These are phyloP conservation scores for Pachydiplax longipennis DNA, from an alignment of 2,888 invertebrate genomes.

Conservation along the genomic window DNA sequence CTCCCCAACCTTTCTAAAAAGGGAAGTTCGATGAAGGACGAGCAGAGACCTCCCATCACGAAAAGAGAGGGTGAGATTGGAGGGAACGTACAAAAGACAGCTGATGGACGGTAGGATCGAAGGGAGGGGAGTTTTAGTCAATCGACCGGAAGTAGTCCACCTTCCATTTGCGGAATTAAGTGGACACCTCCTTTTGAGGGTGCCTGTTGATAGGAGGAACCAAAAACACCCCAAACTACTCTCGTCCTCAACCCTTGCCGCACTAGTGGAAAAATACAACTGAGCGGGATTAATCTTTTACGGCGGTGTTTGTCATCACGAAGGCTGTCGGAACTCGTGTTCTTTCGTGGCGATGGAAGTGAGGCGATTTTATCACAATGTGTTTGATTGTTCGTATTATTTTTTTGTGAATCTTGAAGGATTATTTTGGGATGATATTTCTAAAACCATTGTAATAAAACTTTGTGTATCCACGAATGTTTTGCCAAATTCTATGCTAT, in stretches of 20 bases:
- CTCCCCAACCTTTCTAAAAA: neutral
- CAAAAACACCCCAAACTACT: neutral
- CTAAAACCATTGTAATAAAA: too few relatives aligned
- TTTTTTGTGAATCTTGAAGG: too few relatives aligned
- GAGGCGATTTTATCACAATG: too few relatives aligned
- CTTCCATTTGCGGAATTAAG: slow-evolving; percentile 1
- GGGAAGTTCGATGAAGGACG: neutral
- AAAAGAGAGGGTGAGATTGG: neutral
- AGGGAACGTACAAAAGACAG: neutral
- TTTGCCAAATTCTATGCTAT: too few relatives aligned
- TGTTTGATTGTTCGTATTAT: too few relatives aligned
- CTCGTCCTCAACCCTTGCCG: neutral
- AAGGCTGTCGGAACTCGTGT: too few relatives aligned
- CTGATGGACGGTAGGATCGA: neutral
- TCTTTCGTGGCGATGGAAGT: too few relatives aligned
- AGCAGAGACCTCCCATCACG: neutral
- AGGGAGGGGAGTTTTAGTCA: neutral
- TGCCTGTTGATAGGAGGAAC: neutral
- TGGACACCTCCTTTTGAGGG: neutral
- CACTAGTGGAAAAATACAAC: neutral
- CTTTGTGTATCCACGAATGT: too few relatives aligned
- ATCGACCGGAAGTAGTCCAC: neutral
- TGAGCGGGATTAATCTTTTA: too few relatives aligned
- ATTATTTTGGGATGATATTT: too few relatives aligned
- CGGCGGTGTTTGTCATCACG: too few relatives aligned